Evolutionary conservation across 2,888 invertebrate genomes (phyloP).

Genomic region (Lumbricus terrestris): DNA sequence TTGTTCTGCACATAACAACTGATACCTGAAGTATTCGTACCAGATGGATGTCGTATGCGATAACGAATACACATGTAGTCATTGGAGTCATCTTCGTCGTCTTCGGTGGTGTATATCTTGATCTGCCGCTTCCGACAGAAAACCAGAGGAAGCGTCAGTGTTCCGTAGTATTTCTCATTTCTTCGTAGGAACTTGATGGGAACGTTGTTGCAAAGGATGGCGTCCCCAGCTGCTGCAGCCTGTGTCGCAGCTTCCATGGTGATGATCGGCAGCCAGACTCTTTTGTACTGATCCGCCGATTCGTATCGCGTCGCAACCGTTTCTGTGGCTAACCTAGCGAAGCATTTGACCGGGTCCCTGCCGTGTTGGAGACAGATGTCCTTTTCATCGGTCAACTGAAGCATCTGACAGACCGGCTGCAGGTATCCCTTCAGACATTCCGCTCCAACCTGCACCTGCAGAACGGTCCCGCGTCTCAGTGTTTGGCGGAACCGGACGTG

Average conservation of each 20-base stretch:
- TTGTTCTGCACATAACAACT: conserved; percentile 10
- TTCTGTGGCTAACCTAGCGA: conserved; percentile 34
- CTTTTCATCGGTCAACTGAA: conserved; percentile 46
- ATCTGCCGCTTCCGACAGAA: conserved; percentile 21
- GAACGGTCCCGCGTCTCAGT: conserved; percentile 24
- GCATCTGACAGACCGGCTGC: conserved; percentile 46
- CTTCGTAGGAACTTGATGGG: conserved; percentile 42
- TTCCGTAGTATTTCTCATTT: conserved; percentile 7
- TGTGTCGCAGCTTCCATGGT: conserved; percentile 46
- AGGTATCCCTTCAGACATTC: conserved; percentile 43
- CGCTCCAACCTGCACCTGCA: conserved; percentile 46
- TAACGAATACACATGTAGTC: conserved; percentile 19
- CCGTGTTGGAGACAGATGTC: conserved; percentile 53
- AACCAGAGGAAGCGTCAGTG: not conserved
- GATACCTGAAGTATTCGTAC: not conserved
- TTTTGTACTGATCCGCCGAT: conserved; percentile 43
- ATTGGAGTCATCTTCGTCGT: conserved; percentile 7
- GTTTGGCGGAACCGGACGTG: conserved; percentile 9
- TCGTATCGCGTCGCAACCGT: conserved; percentile 34
- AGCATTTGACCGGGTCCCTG: conserved; percentile 42
- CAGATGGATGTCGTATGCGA: not conserved
- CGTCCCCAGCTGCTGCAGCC: conserved; percentile 43
- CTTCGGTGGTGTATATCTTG: conserved; percentile 15
- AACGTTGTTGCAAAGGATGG: conserved; percentile 46
- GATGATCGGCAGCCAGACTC: conserved; percentile 47